phyloP scores from a whole-genome alignment of 2,888 invertebrate genomes.

The Papilio demoleus region DNA sequence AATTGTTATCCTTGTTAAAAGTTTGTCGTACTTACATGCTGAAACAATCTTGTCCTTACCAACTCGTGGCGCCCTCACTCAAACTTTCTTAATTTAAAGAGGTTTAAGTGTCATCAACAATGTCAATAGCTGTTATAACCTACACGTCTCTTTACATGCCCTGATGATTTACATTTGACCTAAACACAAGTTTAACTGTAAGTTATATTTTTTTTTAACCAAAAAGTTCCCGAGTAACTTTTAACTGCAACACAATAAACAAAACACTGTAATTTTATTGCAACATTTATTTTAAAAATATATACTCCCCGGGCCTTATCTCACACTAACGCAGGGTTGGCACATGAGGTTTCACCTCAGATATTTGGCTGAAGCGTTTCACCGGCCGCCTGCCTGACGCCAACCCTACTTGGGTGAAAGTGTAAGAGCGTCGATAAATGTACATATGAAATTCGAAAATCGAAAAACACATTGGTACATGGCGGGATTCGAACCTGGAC shows the following conservation, averaged over 20 bases:
- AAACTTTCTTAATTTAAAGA: conserved; percentile 36
- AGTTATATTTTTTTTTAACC: not conserved
- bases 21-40: conserved; percentile 22
- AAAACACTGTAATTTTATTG: too few relatives aligned
- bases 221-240: not conserved
- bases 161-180: conserved; percentile 15
- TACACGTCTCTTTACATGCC: conserved; percentile 24
- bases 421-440: too few relatives aligned
- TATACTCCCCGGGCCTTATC: too few relatives aligned
- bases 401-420: too few relatives aligned
- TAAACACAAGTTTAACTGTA: not conserved
- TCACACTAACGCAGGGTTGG: too few relatives aligned
- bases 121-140: conserved; percentile 11
- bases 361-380: too few relatives aligned
- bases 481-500: too few relatives aligned
- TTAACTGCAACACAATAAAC: not conserved
- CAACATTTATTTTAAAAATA: too few relatives aligned
- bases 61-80: conserved; percentile 29
- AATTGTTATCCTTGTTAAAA: conserved; percentile 36
- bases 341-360: too few relatives aligned
- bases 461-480: too few relatives aligned
- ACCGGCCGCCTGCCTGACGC: too few relatives aligned
- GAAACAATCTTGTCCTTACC: conserved; percentile 33
- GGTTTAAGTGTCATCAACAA: conserved; percentile 32
- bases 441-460: too few relatives aligned